Base-by-base conservation (phyloP, 2,888 invertebrate species). In the Phoenoteleia sp. region DNA sequence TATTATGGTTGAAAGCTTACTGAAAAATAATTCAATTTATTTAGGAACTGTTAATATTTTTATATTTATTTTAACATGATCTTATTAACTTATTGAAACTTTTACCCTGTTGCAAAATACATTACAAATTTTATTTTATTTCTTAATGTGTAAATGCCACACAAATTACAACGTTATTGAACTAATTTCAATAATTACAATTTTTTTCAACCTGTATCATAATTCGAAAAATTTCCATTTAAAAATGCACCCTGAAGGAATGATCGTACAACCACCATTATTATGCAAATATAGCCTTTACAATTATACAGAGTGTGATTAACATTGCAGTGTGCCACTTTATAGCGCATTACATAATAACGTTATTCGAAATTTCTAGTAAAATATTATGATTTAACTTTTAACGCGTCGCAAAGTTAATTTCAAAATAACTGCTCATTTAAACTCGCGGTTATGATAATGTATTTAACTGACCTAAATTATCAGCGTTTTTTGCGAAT, bases 331-430 rank as follows among this genome's bases (percentile, higher is more conserved):
- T 23, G 29, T 21, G 25, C 45, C 39, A 64, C 75, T 64, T 56
- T 64, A 75, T 66, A 33, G 75, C 21, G 42, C 47, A 39, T 74
- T 64, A 74, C 47, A 74, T 74, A 64, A 74, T 33, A 74, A 52
- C 52, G n/a, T 52, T 64, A 74, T 62, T 74, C 62, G 54, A 64
- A 62, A 74, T 42, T 64, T 54, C 45, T 19, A 64, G 64, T 75
- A 42, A 75, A 75, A 75, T 64, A 56, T 74, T 74, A 75, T 75
- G 54, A 66, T 54, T 75, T 64, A 75, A 75, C 64, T 75, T 75
- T 64, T 75, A 75, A 66, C 75, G 45, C 45, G 54, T 39, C 27
- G 54, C 52, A 52, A 66, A 75, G 64, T 66, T 64, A 64, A 75
- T 75, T 75, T 66, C 45, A 17, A 72, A 64, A 64, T 75, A 54